A percentile compares a stretch with the other conserved stretches of the same genome.
Conservation (phyloP, 2,888 invertebrate species). For the Molorchus minor region DNA sequence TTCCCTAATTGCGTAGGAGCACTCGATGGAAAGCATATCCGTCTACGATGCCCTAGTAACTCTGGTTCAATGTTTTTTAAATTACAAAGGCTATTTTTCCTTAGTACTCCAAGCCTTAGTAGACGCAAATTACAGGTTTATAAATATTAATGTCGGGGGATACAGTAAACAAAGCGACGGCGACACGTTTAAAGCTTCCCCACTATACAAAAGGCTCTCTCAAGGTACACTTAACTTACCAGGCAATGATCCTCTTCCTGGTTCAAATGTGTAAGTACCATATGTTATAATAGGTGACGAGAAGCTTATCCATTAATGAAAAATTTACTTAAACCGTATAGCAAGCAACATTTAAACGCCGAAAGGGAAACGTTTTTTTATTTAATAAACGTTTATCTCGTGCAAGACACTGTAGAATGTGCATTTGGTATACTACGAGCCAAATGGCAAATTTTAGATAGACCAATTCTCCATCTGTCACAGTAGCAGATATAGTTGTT, state of each 20-base stretch:
- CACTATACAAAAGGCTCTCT: constrained; percentile 33
- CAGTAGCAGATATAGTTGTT: not conserved
- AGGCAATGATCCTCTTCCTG: constrained; percentile 34
- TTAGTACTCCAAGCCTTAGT: constrained; percentile 40
- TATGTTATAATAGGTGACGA: constrained; percentile 42
- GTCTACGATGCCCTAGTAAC: constrained; percentile 23
- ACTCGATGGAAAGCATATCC: constrained; percentile 32
- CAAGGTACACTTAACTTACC: constrained; percentile 33
- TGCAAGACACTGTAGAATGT: constrained; percentile 54
- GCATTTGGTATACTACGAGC: constrained; percentile 32
- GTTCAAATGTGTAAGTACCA: constrained; percentile 33
- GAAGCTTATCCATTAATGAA: constrained; percentile 32
- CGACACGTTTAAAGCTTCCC: constrained; percentile 42
- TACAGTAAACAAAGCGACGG: constrained; percentile 49
- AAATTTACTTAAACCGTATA: constrained; percentile 40
- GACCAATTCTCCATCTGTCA: constrained; percentile 23
- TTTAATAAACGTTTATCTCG: constrained; percentile 38
- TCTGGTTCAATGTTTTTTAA: constrained; percentile 34
- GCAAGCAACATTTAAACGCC: constrained; percentile 16
- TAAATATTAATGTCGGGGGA: constrained; percentile 44
- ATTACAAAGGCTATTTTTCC: constrained; percentile 38
- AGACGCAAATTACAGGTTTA: constrained; percentile 45
- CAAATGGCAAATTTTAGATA: constrained; percentile 36
- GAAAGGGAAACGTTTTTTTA: constrained; percentile 32
- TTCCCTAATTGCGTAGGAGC: constrained; percentile 27